Base-by-base conservation (phyloP, 2,888 invertebrate species). In the Brachyopa scutellaris region DNA sequence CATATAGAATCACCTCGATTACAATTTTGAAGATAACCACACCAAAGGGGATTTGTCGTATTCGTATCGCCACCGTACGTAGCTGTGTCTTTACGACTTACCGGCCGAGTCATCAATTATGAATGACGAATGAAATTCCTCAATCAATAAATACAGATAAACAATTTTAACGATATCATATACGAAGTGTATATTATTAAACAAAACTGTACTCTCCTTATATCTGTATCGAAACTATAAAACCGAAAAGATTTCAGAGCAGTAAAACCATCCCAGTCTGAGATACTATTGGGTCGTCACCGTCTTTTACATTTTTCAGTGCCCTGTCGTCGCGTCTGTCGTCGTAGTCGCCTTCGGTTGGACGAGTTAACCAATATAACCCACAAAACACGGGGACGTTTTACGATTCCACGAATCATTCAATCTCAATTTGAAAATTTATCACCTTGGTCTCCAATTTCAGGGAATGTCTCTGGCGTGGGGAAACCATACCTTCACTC, bases 81-180 rank as follows among this genome's bases (percentile, higher is more conserved):
- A 11, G n/a, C 11, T 26, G 9, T 8, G 9, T 36, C 17, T 61
- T 61, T 64, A 55, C 51, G 69, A 45, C 36, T 9, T n/a, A n/a
- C n/a, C 9, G 15, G 33, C 21, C 47, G 73, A 80, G 67, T 42
- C 74, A 62, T 74, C 80, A 80, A 80, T 76, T 82, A 82, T 82
- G 82, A 76, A 76, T 76, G 76, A 82, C 70, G 61, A 82, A 76
- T 61, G 76, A 66, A 82, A 82, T 76, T 70, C 82, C 76, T 76
- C 76, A 82, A n/a, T 76, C 82, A 82, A 82, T 82, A 82, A 82
- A 76, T 70, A 7, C 55, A 64, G 67, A 80, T 80, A 80, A 80
- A 76, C 82, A 76, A 76, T 76, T 76, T 82, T 82, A 76, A 82
- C 82, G 76, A 82, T 53, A 36, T 15, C 64, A 70, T 82, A 82